Conservation (phyloP, 1,140 invertebrate genomes). For the Melanaphis sacchari region DNA sequence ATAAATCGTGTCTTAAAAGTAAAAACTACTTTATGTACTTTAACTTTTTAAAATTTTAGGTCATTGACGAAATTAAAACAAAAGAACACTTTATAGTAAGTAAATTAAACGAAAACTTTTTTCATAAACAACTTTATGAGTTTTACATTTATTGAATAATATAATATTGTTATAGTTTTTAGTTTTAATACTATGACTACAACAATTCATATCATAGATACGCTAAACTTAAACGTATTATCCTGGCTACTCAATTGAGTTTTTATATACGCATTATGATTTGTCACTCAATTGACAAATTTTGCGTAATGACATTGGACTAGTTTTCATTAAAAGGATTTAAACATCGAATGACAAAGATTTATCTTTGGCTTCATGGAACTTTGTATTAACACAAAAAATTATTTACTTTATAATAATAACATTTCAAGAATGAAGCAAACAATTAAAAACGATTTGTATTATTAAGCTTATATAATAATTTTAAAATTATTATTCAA, state of each 20-base stretch:
- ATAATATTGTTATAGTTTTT: not conserved
- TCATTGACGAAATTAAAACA: not conserved
- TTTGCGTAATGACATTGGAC: not conserved
- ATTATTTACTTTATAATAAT: not conserved
- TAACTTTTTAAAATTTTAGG: not conserved
- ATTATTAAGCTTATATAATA: not conserved
- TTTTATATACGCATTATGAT: not conserved
- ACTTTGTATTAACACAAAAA: not conserved
- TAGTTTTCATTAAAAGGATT: not conserved
- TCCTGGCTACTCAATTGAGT: not conserved
- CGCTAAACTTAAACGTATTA: not conserved
- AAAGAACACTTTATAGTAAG: not conserved
- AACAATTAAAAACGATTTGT: not conserved
- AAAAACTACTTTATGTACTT: not conserved
- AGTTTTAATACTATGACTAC: not conserved
- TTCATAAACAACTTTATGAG: not conserved
- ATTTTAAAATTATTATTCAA: not conserved
- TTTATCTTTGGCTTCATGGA: not conserved
- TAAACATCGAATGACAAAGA: not conserved
- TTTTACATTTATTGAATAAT: not conserved
- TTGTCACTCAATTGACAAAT: not conserved
- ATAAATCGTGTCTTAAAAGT: not conserved
- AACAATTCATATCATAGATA: not conserved
- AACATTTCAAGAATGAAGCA: not conserved
- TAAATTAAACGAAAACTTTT: not conserved